Conservation (phyloP, 37 sponge, comb jelly and placozoan genomes). For the Tethya wilhelma region DNA sequence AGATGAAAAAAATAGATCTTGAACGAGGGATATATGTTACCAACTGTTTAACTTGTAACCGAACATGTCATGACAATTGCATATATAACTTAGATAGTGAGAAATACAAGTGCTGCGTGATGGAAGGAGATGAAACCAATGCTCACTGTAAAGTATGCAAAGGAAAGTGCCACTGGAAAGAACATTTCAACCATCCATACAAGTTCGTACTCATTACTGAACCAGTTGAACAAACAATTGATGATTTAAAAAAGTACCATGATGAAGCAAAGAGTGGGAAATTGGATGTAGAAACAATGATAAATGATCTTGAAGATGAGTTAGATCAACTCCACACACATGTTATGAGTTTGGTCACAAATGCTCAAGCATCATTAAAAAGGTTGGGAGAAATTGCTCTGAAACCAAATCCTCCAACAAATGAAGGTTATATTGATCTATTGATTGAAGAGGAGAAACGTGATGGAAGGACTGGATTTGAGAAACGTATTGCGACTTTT, state of each 20-base stretch:
- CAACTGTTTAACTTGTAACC: conserved; percentile 74
- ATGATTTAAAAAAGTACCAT: conserved; percentile 57
- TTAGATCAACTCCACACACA: conserved; percentile 7
- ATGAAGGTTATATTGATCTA: too few species aligned
- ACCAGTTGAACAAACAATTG: conserved; percentile 41
- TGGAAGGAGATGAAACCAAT: conserved; percentile 44
- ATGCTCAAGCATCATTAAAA: too few species aligned
- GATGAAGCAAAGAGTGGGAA: conserved; percentile 39
- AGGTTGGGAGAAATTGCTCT: too few species aligned
- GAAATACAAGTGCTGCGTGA: conserved; percentile 68
- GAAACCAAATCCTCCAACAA: too few species aligned
- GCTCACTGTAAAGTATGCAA: conserved; percentile 62
- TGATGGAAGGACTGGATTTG: too few species aligned
- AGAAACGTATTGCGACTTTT: too few species aligned
- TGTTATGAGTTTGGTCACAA: too few species aligned
- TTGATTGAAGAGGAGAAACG: too few species aligned
- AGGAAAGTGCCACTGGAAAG: conserved; percentile 59
- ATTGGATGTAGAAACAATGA: conserved; percentile 21
- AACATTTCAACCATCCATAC: conserved; percentile 63
- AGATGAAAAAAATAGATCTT: conserved; percentile 36
- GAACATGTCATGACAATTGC: conserved; percentile 78
- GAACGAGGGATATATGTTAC: conserved; percentile 57
- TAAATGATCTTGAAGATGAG: conserved; percentile 22
- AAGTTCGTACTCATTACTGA: conserved; percentile 54
- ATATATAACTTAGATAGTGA: conserved; percentile 46